phyloP scores from a whole-genome alignment of 2,888 invertebrate genomes.

The Pammene fasciana region DNA sequence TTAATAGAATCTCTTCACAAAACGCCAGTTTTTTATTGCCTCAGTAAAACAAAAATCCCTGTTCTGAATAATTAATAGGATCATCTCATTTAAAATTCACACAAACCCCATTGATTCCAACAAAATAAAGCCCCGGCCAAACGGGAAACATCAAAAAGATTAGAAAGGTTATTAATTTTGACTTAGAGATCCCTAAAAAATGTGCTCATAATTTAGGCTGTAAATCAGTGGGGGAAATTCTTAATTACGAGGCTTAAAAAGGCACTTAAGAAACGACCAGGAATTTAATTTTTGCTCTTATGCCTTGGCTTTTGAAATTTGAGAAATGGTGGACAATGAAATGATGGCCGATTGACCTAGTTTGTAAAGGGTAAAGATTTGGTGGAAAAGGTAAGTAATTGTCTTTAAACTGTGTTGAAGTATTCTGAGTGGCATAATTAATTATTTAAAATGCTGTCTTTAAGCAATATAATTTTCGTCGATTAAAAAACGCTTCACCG shows the following conservation, averaged over 20 bases:
- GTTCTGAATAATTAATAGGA: conserved; percentile 12
- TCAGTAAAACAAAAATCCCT: conserved; percentile 1
- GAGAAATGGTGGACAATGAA: background rate
- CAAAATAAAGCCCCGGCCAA: conserved; percentile 1
- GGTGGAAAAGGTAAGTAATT: too few relatives aligned
- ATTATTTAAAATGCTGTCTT: background rate
- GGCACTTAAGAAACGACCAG: conserved; percentile 53
- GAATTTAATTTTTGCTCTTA: conserved; percentile 60
- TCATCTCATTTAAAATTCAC: conserved; percentile 22
- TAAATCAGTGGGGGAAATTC: conserved; percentile 70
- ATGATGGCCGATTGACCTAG: background rate
- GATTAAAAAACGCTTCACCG: too few relatives aligned
- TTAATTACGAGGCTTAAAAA: conserved; percentile 68
- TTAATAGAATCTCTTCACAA: background rate
- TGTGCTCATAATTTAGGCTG: conserved; percentile 62
- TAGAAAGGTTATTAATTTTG: conserved; percentile 37
- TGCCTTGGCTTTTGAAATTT: conserved; percentile 25
- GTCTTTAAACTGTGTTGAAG: background rate
- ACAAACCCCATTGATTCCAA: conserved; percentile 22
- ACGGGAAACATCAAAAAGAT: conserved; percentile 34
- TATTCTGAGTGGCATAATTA: background rate
- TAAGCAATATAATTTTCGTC: too few relatives aligned
- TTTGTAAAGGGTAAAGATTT: background rate
- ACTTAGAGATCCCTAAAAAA: conserved; percentile 40
- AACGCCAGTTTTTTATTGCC: background rate